phyloP scores from a whole-genome alignment of 2,797 vertebrate species.

The Eutrigla gurnardus region DNA sequence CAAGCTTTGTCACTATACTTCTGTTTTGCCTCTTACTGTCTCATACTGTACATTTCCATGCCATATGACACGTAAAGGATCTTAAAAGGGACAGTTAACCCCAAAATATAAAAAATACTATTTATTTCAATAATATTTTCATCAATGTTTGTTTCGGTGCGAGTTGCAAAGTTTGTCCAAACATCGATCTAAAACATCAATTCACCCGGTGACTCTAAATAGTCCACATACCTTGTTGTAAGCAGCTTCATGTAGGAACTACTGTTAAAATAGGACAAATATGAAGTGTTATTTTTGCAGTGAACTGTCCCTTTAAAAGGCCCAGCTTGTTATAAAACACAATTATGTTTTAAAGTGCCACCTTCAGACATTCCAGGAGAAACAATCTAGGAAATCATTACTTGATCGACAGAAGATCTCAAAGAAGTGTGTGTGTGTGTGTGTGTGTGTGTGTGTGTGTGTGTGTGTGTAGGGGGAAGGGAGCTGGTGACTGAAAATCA shows the following conservation, averaged over 20 bases:
- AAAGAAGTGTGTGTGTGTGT: background rate
- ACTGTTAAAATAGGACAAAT: background rate
- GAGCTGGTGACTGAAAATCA: conserved; percentile 32
- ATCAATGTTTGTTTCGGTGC: no score
- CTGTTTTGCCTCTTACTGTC: no score
- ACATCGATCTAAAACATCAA: background rate
- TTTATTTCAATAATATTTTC: no score
- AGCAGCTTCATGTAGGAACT: background rate
- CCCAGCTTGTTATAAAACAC: background rate
- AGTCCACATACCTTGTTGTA: background rate
- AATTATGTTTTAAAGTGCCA: background rate
- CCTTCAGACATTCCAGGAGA: background rate
- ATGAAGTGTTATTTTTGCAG: background rate
- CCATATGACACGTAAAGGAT: no score
- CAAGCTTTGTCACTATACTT: no score
- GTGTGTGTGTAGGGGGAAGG: background rate
- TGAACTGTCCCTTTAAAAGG: background rate
- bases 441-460: conserved; percentile 1
- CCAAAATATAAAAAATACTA: no score
- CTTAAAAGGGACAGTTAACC: no score
- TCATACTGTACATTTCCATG: no score
- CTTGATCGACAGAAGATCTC: background rate
- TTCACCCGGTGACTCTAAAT: background rate
- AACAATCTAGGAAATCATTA: background rate
- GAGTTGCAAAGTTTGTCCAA: no score